Percentiles rank a stretch among this genome's conserved stretches.
phyloP scores from a whole-genome alignment of 1,140 invertebrate species.

The Eubasilissa regina region DNA sequence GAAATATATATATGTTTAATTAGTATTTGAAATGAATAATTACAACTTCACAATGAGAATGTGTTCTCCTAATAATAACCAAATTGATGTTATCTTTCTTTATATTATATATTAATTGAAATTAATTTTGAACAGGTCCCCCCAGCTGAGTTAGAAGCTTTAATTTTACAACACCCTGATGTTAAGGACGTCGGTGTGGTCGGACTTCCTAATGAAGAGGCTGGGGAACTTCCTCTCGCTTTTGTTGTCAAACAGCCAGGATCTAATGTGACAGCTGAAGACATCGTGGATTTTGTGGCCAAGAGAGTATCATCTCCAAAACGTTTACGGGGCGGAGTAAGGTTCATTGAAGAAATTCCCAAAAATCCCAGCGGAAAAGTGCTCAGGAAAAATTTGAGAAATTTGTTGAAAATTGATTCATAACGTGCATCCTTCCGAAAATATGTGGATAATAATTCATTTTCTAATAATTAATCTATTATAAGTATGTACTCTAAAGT shows the following conservation, averaged over 20 bases:
- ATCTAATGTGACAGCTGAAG: constrained; percentile 67
- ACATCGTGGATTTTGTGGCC: constrained; percentile 70
- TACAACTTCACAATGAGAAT: no score
- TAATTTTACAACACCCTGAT: constrained; percentile 78
- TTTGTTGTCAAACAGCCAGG: constrained; percentile 76
- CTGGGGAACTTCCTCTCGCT: constrained; percentile 81
- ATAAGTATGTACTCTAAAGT: no score
- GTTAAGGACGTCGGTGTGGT: constrained; percentile 82
- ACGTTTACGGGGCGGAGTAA: constrained; percentile 73
- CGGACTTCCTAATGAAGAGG: constrained; percentile 77
- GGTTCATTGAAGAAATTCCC: constrained; percentile 76
- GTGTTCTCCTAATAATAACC: no score
- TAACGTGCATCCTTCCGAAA: no score
- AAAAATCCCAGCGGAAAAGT: constrained; percentile 72
- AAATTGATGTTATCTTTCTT: no score
- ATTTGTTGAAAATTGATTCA: constrained; percentile 41
- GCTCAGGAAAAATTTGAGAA: constrained; percentile 48
- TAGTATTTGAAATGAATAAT: no score
- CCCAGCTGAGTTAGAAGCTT: constrained; percentile 82
- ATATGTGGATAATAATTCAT: no score
- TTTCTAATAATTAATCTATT: no score
- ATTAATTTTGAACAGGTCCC: constrained; percentile 36
- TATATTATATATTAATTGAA: no score
- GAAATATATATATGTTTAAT: no score
- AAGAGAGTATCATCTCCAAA: constrained; percentile 67